phyloP scores from a whole-genome alignment of 1,140 invertebrate species.

The Heterodera carotae region DNA sequence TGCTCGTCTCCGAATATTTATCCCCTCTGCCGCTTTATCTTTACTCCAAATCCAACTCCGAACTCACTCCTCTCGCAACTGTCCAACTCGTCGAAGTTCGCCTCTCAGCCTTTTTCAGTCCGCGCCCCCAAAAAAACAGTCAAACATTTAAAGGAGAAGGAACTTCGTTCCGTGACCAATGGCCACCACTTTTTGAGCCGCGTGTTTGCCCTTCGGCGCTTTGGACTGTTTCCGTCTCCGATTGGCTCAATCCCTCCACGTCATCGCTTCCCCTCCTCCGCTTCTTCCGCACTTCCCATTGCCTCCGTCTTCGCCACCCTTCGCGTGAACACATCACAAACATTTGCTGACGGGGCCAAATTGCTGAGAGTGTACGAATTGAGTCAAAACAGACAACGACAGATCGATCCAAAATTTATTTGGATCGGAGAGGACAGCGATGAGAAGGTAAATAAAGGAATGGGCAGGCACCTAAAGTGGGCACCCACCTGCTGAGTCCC shows the following conservation, averaged over 20 bases:
- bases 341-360: slow-evolving; percentile 19
- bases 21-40: slow-evolving; percentile 25
- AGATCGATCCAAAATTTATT: slow-evolving; percentile 3
- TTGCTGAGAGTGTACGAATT: slow-evolving; percentile 18
- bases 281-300: not conserved
- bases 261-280: not conserved
- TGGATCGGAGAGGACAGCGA: slow-evolving; percentile 20
- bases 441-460: slow-evolving; percentile 12
- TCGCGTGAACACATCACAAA: slow-evolving; percentile 2
- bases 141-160: slow-evolving; percentile 20
- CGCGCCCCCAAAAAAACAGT: not conserved
- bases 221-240: slow-evolving; percentile 11
- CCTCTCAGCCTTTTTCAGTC: too few relatives aligned
- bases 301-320: slow-evolving; percentile 22
- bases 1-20: slow-evolving; percentile 22
- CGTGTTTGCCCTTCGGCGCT: slow-evolving; percentile 19
- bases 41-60: slow-evolving; percentile 14
- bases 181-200: slow-evolving; percentile 19
- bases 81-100: slow-evolving; percentile 25
- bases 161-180: slow-evolving; percentile 5
- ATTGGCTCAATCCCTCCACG: not conserved
- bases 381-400: not conserved
- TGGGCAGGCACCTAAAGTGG: not conserved
- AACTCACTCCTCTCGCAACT: slow-evolving; percentile 23
- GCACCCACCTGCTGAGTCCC: too few relatives aligned